phyloP scores from a whole-genome alignment of 1,140 invertebrate genomes.

The Rhizoglyphus robini region DNA sequence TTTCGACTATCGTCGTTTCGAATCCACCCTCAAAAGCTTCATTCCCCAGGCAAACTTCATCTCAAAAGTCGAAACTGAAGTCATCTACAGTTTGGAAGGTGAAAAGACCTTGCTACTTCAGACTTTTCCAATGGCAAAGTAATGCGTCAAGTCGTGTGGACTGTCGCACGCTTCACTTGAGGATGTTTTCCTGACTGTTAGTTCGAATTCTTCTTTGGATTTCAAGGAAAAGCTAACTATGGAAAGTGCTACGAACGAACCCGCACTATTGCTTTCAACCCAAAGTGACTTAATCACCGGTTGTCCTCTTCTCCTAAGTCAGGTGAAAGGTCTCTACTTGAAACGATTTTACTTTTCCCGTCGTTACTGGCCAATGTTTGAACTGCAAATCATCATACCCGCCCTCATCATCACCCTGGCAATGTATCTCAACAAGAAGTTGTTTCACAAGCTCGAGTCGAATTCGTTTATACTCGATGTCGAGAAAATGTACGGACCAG shows the following conservation, averaged over 20 bases:
- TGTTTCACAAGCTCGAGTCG: background rate
- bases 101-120: conserved; percentile 19
- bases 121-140: conserved; percentile 39
- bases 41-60: conserved; percentile 17
- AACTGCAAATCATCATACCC: conserved; percentile 24
- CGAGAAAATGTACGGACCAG: conserved; percentile 16
- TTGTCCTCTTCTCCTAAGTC: background rate
- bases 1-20: background rate
- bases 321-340: conserved; percentile 22
- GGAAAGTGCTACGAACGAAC: background rate
- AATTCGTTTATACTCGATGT: conserved; percentile 20
- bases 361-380: conserved; percentile 22
- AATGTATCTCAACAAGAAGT: background rate
- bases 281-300: background rate
- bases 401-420: conserved; percentile 18
- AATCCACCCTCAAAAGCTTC: background rate
- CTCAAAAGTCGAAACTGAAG: conserved; percentile 34
- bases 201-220: background rate
- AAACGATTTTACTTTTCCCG: conserved; percentile 28
- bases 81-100: conserved; percentile 39
- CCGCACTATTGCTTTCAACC: background rate
- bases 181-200: conserved; percentile 63
- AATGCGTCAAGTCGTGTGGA: conserved; percentile 58
- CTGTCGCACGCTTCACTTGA: conserved; percentile 67
- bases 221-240: background rate